Evolutionary conservation across 2,797 vertebrate species (phyloP), one percentile per base, ranked within the genome.

Genomic region (Orestias chungarensis): DNA sequence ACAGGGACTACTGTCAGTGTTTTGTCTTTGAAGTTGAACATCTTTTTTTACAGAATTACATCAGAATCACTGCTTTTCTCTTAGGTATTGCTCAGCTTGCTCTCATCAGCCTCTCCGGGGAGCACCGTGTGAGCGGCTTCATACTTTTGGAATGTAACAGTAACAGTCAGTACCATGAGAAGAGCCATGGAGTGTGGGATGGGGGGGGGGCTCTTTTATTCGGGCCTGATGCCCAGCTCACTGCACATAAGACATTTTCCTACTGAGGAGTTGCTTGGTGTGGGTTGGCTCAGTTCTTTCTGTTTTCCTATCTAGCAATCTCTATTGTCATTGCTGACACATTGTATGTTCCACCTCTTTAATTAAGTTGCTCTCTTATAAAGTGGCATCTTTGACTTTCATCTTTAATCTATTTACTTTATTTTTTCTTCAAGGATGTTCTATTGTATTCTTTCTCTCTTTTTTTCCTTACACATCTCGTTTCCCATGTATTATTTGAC

Each of bases 91-190:
- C 59, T 70, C 18, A 42, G 29, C 20, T 43, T 81, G 57, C 73
- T 57, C 64, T 79, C 43, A 70, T 80, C 62, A 77, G 8, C 54
- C 57, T 74, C 59, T 82, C 71, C 42, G 31, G 80, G 33, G 66
- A 33, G 71, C 68, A 61, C 64, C 33, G 65, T 43, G 61, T 65
- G 71, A 87, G 81, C 79, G 54, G 86, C 72, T 91, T 92, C 92
- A 91, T 86, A 73, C 83, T 75, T 87, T 82, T 86, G 93, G 93
- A 92, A 93, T 93, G 88, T 54, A 85, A 76, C 88, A 83, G 91
- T 93, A 91, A 90, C 93, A 93, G 91, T 88, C 91, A 65, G 92
- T 92, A 91, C 91, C 93, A 93, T 79, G 87, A 75, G 71, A 78
- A 81, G 83, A 87, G 80, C 84, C 86, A 77, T 73, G 59, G 78